Percentiles rank a stretch among this genome's conserved stretches.
phyloP scores from a whole-genome alignment of 2,113 vertebrate genomes.

The Chaetodon trifascialis region DNA sequence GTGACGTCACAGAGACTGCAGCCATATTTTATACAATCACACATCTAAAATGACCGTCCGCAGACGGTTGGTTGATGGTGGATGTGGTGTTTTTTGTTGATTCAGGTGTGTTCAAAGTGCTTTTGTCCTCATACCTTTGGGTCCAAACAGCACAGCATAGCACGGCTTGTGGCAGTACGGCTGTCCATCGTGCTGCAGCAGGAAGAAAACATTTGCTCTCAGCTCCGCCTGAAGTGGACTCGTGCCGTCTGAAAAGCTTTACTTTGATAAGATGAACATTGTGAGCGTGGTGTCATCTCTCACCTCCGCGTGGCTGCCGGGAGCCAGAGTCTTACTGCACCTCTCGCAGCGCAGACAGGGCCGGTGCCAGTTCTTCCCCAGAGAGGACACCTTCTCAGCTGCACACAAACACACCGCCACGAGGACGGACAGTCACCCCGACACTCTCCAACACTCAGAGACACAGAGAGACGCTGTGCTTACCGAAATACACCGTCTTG shows the following conservation, averaged over 20 bases:
- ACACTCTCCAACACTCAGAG: constrained; percentile 1
- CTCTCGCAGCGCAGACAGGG: constrained; percentile 94
- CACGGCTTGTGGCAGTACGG: constrained; percentile 98
- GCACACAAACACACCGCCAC: constrained; percentile 43
- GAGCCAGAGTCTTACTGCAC: constrained; percentile 92
- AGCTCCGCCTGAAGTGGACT: not conserved
- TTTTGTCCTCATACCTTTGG: constrained; percentile 87
- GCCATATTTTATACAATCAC: too few relatives aligned
- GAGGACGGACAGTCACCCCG: constrained; percentile 25
- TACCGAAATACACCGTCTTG: constrained; percentile 96
- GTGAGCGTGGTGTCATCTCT: not conserved
- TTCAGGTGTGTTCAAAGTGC: not conserved
- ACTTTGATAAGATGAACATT: not conserved
- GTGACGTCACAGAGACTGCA: too few relatives aligned
- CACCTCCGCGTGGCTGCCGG: constrained; percentile 94
- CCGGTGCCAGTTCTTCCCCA: constrained; percentile 97
- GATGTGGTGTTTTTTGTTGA: not conserved
- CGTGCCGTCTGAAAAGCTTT: too few relatives aligned
- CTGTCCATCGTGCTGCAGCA: constrained; percentile 90
- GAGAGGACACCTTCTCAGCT: constrained; percentile 96
- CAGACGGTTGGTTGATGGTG: not conserved
- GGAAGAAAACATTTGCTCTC: not conserved
- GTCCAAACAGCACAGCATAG: constrained; percentile 93
- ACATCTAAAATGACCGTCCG: not conserved
- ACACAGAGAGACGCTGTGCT: not conserved